Evolutionary conservation across 2,797 vertebrate species (phyloP), one percentile per base, ranked within the genome.

Genomic region (Lepus townsendii): DNA sequence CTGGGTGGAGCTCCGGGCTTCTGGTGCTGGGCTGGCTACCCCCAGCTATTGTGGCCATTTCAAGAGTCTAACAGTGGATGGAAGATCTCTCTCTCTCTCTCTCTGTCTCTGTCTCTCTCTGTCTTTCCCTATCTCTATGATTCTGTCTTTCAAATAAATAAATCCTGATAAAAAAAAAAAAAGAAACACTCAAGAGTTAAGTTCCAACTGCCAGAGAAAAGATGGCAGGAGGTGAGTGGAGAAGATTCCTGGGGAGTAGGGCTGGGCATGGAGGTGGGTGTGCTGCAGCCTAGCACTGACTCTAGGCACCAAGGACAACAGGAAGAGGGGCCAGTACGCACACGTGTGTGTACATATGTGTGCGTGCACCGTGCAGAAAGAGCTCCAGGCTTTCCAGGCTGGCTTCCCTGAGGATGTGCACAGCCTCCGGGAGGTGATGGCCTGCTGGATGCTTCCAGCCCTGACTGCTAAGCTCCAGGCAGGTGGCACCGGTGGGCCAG

Each of bases 131-230:
- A 47, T 47, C 42, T 47, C 42, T 47, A 47, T 47, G 42, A 47
- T 47, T 47, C 42, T 47, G 42, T 47, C 42, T 47, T 47, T 9
- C 42, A 47, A 47, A 47, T 47, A 47, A 47, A 47, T 47, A 47
- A 47, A 47, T 47, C 42, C 42, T 47, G 42, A 47, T 8, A 47
- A 47, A 47, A 42, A 35, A 35, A 35, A 35, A 47, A 47, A 47
- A 47, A 47, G 42, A 47, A 47, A 47, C 42, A 47, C 42, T 47
- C 42, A 47, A 47, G 42, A 47, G 8, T 47, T 73, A 78, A 93
- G 60, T 75, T 63, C 69, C 24, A 78, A 47, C 42, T 94, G 52
- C 80, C 66, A 92, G 63, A 79, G 27, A 57, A 78, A 95, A 95
- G 75, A 83, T 22, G 50, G 47, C 2, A 62, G 38, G 69, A 86